Evolutionary conservation across 2,888 invertebrate species (phyloP), one percentile per base, ranked within the genome.

Genomic region (Drosophila subquinaria): DNA sequence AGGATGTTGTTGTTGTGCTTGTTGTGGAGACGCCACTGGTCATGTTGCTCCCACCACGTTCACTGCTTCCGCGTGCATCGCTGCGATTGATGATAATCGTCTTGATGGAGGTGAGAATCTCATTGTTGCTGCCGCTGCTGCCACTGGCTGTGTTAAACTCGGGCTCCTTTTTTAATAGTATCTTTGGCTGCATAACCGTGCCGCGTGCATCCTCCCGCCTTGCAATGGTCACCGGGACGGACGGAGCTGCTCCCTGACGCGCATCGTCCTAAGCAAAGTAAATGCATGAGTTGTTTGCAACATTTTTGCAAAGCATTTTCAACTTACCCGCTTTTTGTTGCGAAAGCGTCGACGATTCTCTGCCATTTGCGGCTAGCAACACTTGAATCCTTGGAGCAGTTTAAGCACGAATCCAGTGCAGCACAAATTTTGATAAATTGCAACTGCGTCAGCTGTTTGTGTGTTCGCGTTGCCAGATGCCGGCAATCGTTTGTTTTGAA

Each of bases 11-110:
- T 13, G 35, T 4, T 53, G 50, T 30, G 6, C 27, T 17, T 2
- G 33, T 27, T 13, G 23, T 27, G 9, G 52, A 8, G 17, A n/a
- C 0, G 3, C 38, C 38, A n/a, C 38, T 38, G 8, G 38, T n/a
- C 8, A 42, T n/a, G 51, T 13, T 17, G 11, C 27, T 38, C 17
- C 59, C 6, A 3, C 36, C 38, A 36, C 69, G 69, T 10, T 81
- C 78, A 15, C 51, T 57, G 30, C 75, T 76, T 23, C 20, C 56
- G 3, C 53, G 52, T n/a, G 50, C 42, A 43, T 79, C 80, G 38
- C 66, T 73, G 30, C 90, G 91, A 69, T 87, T 89, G n/a, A 91
- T 82, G 27, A 92, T 92, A 1, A 91, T 89, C 3, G 92, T 92
- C 71, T 90, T 91, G 1, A 90, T 80, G 13, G 81, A 59, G 11